Base-by-base conservation (phyloP, 1,140 invertebrate genomes). In the Drosophila oshimai region DNA sequence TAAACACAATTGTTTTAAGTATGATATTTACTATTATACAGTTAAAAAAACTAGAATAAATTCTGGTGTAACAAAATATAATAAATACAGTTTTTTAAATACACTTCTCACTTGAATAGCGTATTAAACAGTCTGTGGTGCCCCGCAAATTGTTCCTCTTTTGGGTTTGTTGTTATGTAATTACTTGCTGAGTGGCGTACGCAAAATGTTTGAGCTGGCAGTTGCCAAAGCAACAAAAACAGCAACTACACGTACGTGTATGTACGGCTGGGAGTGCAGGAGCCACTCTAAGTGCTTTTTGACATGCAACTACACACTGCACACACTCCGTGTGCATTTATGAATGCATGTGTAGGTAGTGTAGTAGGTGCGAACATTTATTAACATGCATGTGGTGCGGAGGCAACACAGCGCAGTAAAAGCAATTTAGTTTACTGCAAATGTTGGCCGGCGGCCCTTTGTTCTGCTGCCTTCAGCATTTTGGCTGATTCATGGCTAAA, bases 401-500 rank as follows among this genome's bases (percentile, higher is more conserved):
- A 20, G 51, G 62, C 46, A 46, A 50, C 34, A n/a, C n/a, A n/a
- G n/a, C n/a, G n/a, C n/a, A 49, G 80, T 75, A 86, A 86, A 84
- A 86, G 81, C 80, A 86, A 86, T 86, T 86, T 86, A 86, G 80
- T 86, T 87, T 87, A 80, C 80, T 80, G 60, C 65, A 72, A 79
- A 79, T 84, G 65, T 58, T 74, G 64, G 74, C 64, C 71, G 61
- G 57, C 67, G 80, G 75, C 53, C 26, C 57, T 37, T 62, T 73
- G 62, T 65, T 65, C 62, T 72, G 47, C 69, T 47, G 55, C 69
- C 57, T 31, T 73, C 57, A 72, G 69, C 55, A 72, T 86, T 80
- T 86, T 80, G 74, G 81, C 75, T 86, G 80, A 87, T 87, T 86
- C 80, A 86, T 80, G 75, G 65, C 81, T 84, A 86, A 86, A 80